Conservation (phyloP, 37 sponge, comb jelly and placozoan genomes). For the Axinella damicornis region DNA sequence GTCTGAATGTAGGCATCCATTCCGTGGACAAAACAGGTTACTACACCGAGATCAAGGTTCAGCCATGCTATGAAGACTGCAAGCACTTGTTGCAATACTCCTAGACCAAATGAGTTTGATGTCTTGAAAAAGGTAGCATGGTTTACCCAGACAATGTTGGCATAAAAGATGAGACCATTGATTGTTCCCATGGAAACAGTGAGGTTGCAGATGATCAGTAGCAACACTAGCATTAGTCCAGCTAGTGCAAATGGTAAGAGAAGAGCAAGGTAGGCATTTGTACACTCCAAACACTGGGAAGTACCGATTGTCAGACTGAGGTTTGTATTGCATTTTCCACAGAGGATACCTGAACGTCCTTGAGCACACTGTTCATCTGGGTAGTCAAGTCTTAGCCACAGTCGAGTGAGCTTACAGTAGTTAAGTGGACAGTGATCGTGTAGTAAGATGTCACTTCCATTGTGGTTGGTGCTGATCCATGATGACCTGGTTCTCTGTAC, state of each 20-base stretch:
- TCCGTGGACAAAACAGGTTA: constrained; percentile 34
- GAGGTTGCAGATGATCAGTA: too few species aligned
- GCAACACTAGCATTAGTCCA: too few species aligned
- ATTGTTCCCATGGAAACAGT: too few species aligned
- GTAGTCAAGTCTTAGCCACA: not conserved
- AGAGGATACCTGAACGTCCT: not conserved
- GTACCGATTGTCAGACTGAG: not conserved
- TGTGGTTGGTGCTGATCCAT: too few species aligned
- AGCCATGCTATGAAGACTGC: constrained; percentile 29
- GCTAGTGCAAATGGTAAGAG: too few species aligned
- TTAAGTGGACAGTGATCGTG: not conserved
- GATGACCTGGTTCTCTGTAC: too few species aligned
- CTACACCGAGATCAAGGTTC: constrained; percentile 35
- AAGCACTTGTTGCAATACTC: not conserved
- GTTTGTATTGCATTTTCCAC: too few species aligned
- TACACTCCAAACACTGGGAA: not conserved
- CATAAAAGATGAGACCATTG: too few species aligned
- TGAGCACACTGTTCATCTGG: not conserved
- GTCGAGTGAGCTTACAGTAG: not conserved
- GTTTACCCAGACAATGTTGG: too few species aligned
- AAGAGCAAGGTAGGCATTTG: not conserved
- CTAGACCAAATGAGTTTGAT: not conserved
- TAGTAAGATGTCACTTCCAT: not conserved
- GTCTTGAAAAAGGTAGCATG: not conserved
- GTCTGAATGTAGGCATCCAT: constrained; percentile 13